These are phyloP conservation scores for Anableps anableps DNA, from an alignment of 2,797 vertebrate genomes.

Conservation along the genomic window DNA sequence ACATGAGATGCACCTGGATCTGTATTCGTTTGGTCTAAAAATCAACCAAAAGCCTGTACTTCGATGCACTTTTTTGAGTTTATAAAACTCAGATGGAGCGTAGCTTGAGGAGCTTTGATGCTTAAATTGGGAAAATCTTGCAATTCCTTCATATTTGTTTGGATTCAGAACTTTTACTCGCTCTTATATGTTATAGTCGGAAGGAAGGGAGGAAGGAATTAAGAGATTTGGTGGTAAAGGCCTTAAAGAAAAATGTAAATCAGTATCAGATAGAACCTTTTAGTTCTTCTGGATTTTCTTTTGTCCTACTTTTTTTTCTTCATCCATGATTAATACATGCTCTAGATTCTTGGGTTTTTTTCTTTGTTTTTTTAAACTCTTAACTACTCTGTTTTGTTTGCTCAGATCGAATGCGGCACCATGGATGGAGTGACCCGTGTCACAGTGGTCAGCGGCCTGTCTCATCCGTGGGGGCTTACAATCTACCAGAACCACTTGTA, in stretches of 20 bases:
- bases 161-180: background rate
- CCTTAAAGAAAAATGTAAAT: too few relatives aligned
- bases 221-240: too few relatives aligned
- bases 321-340: background rate
- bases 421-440: constrained; percentile 74
- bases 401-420: constrained; percentile 78
- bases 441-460: constrained; percentile 74
- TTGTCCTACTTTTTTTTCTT: background rate
- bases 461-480: constrained; percentile 77
- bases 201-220: background rate
- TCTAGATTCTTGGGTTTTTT: too few relatives aligned
- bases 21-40: background rate
- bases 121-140: background rate
- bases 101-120: background rate
- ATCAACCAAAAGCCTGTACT: background rate
- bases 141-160: background rate
- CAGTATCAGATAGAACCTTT: too few relatives aligned
- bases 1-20: background rate
- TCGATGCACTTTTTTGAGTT: background rate
- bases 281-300: too few relatives aligned
- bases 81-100: background rate
- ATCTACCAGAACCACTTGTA: constrained; percentile 78
- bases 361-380: background rate
- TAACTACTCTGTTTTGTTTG: background rate
- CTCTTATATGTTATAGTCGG: background rate